phyloP scores from a whole-genome alignment of 2,888 invertebrate species.

The Scelioninae gen. 2 region DNA sequence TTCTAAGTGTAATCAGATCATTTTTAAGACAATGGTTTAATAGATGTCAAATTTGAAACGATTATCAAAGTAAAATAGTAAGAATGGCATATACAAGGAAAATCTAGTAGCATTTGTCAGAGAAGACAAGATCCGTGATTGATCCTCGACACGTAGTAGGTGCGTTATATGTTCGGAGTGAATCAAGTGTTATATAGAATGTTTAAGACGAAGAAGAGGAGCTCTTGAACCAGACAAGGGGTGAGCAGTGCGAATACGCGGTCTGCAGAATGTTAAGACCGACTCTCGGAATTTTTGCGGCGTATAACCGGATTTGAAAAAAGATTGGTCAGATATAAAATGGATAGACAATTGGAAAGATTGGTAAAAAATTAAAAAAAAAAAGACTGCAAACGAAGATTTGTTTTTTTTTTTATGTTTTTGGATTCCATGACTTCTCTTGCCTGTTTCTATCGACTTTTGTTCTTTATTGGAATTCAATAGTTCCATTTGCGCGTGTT shows the following conservation, averaged over 20 bases:
- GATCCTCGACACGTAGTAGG: conserved; percentile 55
- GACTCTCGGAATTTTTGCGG: conserved; percentile 42
- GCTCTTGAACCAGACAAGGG: conserved; percentile 37
- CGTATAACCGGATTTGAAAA: conserved; percentile 23
- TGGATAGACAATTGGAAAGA: too few species aligned
- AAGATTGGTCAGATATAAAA: too few species aligned
- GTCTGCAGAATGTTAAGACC: conserved; percentile 41
- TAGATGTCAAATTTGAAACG: too few species aligned
- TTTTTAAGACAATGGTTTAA: too few species aligned
- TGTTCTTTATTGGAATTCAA: not conserved
- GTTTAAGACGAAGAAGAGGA: conserved; percentile 26
- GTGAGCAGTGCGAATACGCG: conserved; percentile 42
- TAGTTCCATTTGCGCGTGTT: not conserved
- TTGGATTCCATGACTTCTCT: conserved; percentile 1
- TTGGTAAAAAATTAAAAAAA: conserved; percentile 10
- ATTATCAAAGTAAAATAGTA: conserved; percentile 44
- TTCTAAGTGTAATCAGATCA: too few species aligned
- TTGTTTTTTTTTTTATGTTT: not conserved
- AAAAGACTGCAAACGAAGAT: conserved; percentile 33
- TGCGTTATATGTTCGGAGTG: conserved; percentile 36
- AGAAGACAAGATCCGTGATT: conserved; percentile 54
- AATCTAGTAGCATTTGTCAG: conserved; percentile 54
- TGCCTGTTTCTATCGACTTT: not conserved
- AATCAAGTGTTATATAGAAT: conserved; percentile 47
- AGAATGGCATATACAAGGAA: conserved; percentile 32